Conservation (phyloP, 2,888 invertebrate genomes). For the Noctua janthina region DNA sequence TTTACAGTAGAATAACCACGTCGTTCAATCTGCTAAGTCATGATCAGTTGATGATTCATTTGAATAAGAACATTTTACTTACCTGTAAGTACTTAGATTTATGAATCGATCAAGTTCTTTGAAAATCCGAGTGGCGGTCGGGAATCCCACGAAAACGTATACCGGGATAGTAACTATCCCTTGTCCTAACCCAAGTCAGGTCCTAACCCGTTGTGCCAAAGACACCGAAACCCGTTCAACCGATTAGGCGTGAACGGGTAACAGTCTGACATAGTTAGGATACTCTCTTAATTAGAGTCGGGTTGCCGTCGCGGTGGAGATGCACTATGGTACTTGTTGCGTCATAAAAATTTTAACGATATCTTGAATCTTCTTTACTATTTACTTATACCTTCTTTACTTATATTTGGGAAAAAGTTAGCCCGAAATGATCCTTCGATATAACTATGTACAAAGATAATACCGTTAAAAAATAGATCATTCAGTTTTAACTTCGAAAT, state of each 20-base stretch:
- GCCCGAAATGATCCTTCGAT: not conserved
- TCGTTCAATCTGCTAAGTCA: constrained; percentile 29
- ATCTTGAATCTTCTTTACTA: not conserved
- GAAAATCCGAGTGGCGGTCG: not conserved
- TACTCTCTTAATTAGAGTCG: not conserved
- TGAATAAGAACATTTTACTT: constrained; percentile 13
- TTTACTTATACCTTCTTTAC: not conserved
- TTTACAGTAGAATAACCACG: constrained; percentile 50
- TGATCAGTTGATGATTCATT: constrained; percentile 30
- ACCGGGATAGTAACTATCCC: not conserved
- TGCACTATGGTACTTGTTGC: not conserved
- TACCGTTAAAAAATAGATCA: not conserved
- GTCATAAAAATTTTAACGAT: not conserved
- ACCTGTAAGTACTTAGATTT: constrained; percentile 11
- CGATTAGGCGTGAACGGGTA: not conserved
- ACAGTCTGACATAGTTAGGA: not conserved
- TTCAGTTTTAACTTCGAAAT: not conserved
- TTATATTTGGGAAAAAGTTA: not conserved
- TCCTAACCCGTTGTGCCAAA: not conserved
- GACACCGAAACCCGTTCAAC: not conserved
- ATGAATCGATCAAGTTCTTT: constrained; percentile 14
- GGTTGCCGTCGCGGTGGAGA: not conserved
- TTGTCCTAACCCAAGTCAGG: not conserved
- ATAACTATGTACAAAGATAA: not conserved
- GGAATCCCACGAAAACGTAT: not conserved